phyloP scores from a whole-genome alignment of 2,797 vertebrate species.

The Margarornis squamiger region DNA sequence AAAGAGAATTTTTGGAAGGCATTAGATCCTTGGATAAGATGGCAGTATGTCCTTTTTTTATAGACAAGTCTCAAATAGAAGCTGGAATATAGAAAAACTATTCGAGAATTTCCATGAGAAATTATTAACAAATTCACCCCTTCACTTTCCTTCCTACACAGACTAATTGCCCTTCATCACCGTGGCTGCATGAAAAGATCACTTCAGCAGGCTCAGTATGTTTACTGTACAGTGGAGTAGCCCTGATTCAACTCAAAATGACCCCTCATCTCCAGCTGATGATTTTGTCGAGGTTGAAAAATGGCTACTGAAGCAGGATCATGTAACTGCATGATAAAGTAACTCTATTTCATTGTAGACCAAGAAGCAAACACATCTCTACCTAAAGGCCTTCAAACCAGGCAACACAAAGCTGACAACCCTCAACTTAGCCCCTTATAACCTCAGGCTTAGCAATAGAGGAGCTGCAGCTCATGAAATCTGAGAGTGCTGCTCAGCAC shows the following conservation, averaged over 20 bases:
- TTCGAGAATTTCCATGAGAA: not conserved
- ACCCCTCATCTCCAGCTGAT: not conserved
- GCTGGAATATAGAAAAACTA: not conserved
- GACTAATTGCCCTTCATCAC: not conserved
- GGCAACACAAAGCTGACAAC: not conserved
- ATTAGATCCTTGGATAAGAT: not conserved
- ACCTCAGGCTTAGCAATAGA: not conserved
- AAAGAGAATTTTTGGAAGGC: not conserved
- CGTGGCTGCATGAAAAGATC: not conserved
- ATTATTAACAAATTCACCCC: not conserved
- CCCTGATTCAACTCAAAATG: not conserved
- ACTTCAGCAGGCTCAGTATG: not conserved
- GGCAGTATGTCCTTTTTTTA: not conserved
- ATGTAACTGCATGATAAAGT: not conserved
- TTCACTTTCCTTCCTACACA: not conserved
- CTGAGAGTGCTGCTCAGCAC: fast-evolving
- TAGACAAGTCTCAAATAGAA: not conserved
- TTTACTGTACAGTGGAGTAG: not conserved
- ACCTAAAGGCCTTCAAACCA: not conserved
- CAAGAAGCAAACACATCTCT: not conserved
- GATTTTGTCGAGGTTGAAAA: not conserved
- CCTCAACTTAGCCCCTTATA: not conserved
- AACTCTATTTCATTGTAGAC: not conserved
- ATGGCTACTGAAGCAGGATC: not conserved
- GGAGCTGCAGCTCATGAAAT: not conserved